phyloP scores from a whole-genome alignment of 2,797 vertebrate genomes.

The Linurgus olivaceus region DNA sequence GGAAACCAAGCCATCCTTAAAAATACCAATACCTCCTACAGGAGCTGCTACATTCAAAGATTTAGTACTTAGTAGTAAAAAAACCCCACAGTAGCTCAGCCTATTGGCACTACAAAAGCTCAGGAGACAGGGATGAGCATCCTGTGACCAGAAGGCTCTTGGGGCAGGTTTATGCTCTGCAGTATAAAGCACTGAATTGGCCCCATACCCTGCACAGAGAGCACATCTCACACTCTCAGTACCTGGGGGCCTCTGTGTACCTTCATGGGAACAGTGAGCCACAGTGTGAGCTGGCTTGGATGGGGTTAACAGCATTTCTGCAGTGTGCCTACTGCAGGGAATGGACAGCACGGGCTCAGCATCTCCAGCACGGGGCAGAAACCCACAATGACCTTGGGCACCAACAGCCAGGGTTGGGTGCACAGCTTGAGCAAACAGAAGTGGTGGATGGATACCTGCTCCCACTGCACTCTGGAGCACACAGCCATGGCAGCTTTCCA shows the following conservation, averaged over 20 bases:
- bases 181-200: not conserved
- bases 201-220: not conserved
- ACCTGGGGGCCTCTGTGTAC: not conserved
- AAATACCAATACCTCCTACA: not conserved
- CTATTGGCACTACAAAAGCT: not conserved
- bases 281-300: not conserved
- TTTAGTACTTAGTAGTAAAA: not conserved
- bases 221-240: not conserved
- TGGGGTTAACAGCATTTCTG: not conserved
- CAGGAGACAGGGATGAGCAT: not conserved
- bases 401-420: not conserved
- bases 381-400: not conserved
- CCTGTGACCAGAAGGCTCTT: not conserved
- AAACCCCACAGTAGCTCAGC: not conserved
- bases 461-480: not conserved
- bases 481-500: not conserved
- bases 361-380: not conserved
- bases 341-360: not conserved
- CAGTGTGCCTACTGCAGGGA: not conserved
- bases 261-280: not conserved
- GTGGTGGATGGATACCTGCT: rapidly evolving
- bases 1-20: not conserved
- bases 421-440: rapidly evolving
- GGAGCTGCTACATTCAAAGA: not conserved
- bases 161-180: not conserved